Evolutionary conservation across 2,888 invertebrate species (phyloP).

Genomic region (Galeruca laticollis): DNA sequence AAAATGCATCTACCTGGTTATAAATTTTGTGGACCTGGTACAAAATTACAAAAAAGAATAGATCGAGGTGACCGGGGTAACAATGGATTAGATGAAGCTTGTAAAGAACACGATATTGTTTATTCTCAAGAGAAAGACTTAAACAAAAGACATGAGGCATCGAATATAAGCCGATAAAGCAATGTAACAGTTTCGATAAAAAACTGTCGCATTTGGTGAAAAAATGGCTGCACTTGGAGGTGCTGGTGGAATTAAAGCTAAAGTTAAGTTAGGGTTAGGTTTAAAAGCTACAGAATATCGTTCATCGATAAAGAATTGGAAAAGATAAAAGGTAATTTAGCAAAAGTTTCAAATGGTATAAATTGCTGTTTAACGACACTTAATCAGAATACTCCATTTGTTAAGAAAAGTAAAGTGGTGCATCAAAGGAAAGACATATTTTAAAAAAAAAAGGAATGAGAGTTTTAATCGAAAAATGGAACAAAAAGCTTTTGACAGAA

Average conservation of each 20-base stretch:
- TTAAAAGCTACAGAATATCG: too few species aligned
- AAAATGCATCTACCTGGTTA: constrained; percentile 19
- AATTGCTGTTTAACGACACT: too few species aligned
- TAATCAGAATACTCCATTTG: too few species aligned
- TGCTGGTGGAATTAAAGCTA: constrained; percentile 56
- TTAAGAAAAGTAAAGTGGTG: too few species aligned
- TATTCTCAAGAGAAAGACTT: constrained; percentile 49
- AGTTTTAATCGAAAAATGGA: too few species aligned
- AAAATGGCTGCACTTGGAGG: constrained; percentile 55
- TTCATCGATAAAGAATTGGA: too few species aligned
- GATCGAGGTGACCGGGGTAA: constrained; percentile 58
- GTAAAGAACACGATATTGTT: constrained; percentile 59
- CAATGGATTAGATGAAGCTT: constrained; percentile 57
- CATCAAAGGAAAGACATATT: too few species aligned
- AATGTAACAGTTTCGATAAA: constrained; percentile 51
- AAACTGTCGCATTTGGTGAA: constrained; percentile 55
- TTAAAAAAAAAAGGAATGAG: too few species aligned
- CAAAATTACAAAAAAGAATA: constrained; percentile 46
- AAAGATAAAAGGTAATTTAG: too few species aligned
- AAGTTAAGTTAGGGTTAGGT: constrained; percentile 54
- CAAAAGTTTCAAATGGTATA: too few species aligned
- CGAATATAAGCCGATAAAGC: constrained; percentile 56
- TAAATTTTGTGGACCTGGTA: constrained; percentile 27
- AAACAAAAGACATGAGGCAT: constrained; percentile 57
- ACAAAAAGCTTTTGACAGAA: too few species aligned